Conservation (phyloP, 2,888 invertebrate species). For the Romanomermis culicivorax region DNA sequence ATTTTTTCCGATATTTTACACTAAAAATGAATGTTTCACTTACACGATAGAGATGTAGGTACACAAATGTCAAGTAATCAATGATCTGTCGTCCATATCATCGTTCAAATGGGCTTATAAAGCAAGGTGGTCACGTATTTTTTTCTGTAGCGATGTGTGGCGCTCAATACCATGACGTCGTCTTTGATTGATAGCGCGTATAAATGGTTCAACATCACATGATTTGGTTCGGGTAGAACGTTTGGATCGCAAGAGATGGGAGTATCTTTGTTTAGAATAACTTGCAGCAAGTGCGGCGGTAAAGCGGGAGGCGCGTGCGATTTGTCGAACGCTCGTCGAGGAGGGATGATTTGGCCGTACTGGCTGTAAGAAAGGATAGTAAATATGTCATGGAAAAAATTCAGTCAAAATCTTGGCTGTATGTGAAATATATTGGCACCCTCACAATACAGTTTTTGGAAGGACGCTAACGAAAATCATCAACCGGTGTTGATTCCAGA, state of each 20-base stretch:
- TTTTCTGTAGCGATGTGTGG: conserved; percentile 91
- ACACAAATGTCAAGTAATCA: no score
- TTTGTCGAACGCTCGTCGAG: conserved; percentile 74
- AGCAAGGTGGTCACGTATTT: conserved; percentile 96
- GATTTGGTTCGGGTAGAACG: conserved; percentile 93
- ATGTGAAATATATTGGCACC: no score
- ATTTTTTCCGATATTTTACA: no score
- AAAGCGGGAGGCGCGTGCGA: conserved; percentile 80
- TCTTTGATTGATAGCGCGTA: conserved; percentile 99
- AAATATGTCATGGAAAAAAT: no score
- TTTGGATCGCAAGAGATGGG: conserved; percentile 96
- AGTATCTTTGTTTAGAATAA: conserved; percentile 94
- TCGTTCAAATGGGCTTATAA: conserved; percentile 66
- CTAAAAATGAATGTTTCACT: no score
- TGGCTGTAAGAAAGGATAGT: not conserved
- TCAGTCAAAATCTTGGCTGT: no score
- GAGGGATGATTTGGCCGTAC: conserved; percentile 57
- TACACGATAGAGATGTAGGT: no score
- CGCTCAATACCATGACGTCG: conserved; percentile 96
- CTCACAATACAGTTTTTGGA: no score
- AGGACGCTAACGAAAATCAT: no score
- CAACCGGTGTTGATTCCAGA: no score
- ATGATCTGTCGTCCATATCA: no score
- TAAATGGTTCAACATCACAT: conserved; percentile 97
- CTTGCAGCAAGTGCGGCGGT: conserved; percentile 89